Evolutionary conservation across 2,797 vertebrate species (phyloP).

Genomic region (Pseudomugil gertrudae): DNA sequence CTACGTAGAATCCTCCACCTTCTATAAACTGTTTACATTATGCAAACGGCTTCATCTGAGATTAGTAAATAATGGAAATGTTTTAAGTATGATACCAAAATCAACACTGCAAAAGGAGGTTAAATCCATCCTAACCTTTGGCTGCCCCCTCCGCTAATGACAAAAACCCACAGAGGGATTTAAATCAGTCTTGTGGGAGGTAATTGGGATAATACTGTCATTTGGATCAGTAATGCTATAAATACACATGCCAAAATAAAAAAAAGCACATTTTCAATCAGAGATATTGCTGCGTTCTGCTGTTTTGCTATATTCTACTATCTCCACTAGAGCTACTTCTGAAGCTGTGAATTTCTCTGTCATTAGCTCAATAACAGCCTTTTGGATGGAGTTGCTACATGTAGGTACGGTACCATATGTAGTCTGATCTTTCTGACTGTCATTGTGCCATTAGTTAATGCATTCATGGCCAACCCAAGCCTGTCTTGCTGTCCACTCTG

Average conservation of each 20-base stretch:
- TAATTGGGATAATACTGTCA: constrained; percentile 29
- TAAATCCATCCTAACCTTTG: constrained; percentile 41
- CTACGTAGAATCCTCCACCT: not conserved
- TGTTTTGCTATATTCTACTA: not conserved
- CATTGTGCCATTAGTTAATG: constrained; percentile 38
- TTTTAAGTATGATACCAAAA: constrained; percentile 21
- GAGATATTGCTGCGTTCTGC: not conserved
- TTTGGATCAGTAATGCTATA: constrained; percentile 31
- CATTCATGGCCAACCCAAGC: constrained; percentile 41
- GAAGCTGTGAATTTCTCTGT: constrained; percentile 36
- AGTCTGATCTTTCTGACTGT: constrained; percentile 28
- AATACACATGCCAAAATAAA: constrained; percentile 2
- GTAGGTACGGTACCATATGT: constrained; percentile 19
- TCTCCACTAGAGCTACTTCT: not conserved
- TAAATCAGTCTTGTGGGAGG: constrained; percentile 28
- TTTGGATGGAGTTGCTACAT: constrained; percentile 16
- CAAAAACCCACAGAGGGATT: constrained; percentile 43
- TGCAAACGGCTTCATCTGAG: constrained; percentile 16
- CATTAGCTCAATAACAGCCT: constrained; percentile 60
- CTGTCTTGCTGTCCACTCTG: constrained; percentile 20
- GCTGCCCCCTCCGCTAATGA: constrained; percentile 21
- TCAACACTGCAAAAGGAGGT: constrained; percentile 30
- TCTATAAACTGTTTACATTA: constrained; percentile 2
- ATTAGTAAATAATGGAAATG: constrained; percentile 19
- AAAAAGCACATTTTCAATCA: not conserved